Conservation (phyloP, 2,888 invertebrate species). For the Aethes cnicana region DNA sequence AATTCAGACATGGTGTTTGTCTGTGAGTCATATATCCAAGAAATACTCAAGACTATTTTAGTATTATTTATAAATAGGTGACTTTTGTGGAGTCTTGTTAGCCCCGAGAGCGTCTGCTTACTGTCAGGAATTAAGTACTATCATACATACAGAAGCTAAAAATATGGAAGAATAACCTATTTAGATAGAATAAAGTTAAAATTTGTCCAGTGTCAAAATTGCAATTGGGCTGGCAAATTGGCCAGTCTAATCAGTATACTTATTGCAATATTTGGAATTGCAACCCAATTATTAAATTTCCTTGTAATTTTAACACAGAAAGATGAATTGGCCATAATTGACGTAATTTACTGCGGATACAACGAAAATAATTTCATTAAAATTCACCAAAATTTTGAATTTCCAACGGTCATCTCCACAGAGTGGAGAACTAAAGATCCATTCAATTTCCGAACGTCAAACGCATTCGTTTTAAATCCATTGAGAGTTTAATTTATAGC, state of each 20-base stretch:
- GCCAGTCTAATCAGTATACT: no score
- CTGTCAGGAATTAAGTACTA: slow-evolving; percentile 14
- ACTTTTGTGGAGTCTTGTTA: not conserved
- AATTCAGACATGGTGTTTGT: no score
- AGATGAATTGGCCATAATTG: no score
- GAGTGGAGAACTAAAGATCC: slow-evolving; percentile 9
- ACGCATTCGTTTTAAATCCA: slow-evolving; percentile 21
- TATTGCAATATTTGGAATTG: no score
- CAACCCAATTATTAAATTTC: no score
- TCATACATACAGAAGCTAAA: slow-evolving; percentile 2
- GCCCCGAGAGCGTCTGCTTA: slow-evolving; percentile 20
- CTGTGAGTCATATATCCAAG: slow-evolving; percentile 4
- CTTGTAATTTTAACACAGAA: no score
- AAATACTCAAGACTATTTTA: slow-evolving; percentile 11
- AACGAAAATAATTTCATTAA: no score
- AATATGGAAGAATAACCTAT: slow-evolving; percentile 8
- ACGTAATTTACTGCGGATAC: no score
- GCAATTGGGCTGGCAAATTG: no score
- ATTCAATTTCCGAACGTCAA: slow-evolving; percentile 30
- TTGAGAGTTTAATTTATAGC: slow-evolving; percentile 23
- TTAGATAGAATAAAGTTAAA: no score
- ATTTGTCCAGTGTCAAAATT: no score
- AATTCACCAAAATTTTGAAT: no score
- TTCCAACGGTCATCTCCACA: slow-evolving; percentile 8
- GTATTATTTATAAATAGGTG: slow-evolving; percentile 17